Evolutionary conservation across 2,797 vertebrate species (phyloP), one percentile per base, ranked within the genome.

Genomic region (Sebastes variabilis): DNA sequence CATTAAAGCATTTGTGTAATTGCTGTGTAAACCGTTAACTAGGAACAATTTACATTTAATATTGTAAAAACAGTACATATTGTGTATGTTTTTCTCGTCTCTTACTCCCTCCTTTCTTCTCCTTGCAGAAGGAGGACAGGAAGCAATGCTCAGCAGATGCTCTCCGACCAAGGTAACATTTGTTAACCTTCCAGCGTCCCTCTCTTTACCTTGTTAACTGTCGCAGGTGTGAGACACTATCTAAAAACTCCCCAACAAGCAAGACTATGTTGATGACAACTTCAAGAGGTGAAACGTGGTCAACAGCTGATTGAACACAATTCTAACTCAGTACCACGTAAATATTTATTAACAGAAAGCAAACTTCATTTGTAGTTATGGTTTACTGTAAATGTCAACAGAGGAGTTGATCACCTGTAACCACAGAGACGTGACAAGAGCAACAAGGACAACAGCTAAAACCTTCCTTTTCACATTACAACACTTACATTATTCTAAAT

Each of bases 111-210:
- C 4, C 9, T 81, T 46, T 66, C 11, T 46, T 82, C 5, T 82
- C 34, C 87, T 76, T 78, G 55, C 77, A 96, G 96, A 55, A 94
- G 94, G 88, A 95, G 95, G 87, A 89, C 94, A 70, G 94, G 93
- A 88, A 95, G 93, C 89, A 94, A 91, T 65, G 87, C 93, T 67
- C 95, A 96, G 69, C 92, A 90, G 89, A 96, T 96, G 95, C 95
- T 96, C 70, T 90, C 60, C 0, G 96, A 96, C 66, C 91, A 95
- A 95, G 95, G 96, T 96, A 87, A 55, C 10, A 10, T 30, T 55
- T 4, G 20, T 24, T 60, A 52, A 52, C 8, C 59, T 3, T 5
- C n/a, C 30, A 27, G 16, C 16, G 25, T 49, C 6, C 9, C 34
- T 3, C 3, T 30, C 32, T 60, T 34, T 54, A 14, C 11, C 20